phyloP scores from a whole-genome alignment of 2,113 vertebrate genomes.

The Eurypyga helias region DNA sequence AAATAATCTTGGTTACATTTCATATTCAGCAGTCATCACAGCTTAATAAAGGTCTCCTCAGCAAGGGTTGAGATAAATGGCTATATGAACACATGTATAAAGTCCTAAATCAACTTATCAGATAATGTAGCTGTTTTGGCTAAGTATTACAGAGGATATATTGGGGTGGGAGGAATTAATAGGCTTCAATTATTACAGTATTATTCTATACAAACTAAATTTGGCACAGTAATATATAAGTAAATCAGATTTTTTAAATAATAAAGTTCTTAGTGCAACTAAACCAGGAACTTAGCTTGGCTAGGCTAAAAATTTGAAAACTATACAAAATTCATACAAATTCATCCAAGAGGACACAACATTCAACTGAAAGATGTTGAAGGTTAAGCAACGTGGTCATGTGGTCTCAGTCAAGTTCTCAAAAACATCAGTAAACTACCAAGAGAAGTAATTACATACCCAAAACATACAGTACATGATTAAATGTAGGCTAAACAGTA shows the following conservation, averaged over 20 bases:
- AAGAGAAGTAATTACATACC: not conserved
- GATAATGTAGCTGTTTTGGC: constrained; percentile 61
- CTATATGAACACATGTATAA: constrained; percentile 66
- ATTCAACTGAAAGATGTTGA: not conserved
- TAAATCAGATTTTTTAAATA: constrained; percentile 28
- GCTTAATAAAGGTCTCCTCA: constrained; percentile 81
- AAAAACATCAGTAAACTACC: not conserved
- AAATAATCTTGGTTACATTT: constrained; percentile 87
- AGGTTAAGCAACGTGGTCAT: not conserved
- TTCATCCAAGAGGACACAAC: not conserved
- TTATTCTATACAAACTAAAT: constrained; percentile 8
- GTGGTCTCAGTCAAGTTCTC: not conserved
- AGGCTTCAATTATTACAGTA: constrained; percentile 11
- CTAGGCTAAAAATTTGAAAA: not conserved
- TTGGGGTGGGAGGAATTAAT: constrained; percentile 26
- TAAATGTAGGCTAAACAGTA: not conserved
- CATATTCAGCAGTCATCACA: constrained; percentile 82
- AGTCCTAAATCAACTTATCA: constrained; percentile 70
- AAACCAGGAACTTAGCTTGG: not conserved
- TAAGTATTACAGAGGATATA: constrained; percentile 28
- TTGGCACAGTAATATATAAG: constrained; percentile 30
- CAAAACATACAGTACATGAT: not conserved
- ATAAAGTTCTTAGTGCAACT: not conserved
- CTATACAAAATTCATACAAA: not conserved
- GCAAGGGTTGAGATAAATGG: constrained; percentile 76